Evolutionary conservation across 2,113 vertebrate species (phyloP), one percentile per base, ranked within the genome.

Genomic region (Corydoras sp.): DNA sequence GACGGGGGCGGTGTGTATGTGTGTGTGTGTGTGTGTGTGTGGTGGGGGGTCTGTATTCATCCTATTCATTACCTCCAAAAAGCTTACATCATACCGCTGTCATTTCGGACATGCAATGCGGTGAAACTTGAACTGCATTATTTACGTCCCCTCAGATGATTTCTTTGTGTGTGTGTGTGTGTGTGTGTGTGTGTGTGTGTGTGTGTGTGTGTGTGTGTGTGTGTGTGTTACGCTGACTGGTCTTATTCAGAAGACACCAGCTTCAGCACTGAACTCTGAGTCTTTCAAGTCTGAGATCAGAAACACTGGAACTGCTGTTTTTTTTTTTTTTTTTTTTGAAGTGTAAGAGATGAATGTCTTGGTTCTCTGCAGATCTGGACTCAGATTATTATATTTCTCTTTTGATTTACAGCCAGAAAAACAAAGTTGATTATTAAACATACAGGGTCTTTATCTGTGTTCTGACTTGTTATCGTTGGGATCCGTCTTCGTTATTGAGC

Each of bases 241-340:
- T 43, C 7, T 43, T 8, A 53, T 65, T 65, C 30, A 65, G 63
- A 48, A 65, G 24, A 65, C 48, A 13, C 24, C 49, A 11, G 5
- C 49, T 53, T 30, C 18, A 18, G 50, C 9, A 31, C 49, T 53
- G 63, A 51, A 53, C 65, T 51, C 30, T 14, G 13, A n/a, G 24
- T 56, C 51, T 67, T 51, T 55, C 10, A 67, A 54, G 65, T 31
- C 24, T 32, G 29, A 67, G 65, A 67, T 67, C 65, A 67, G 51
- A 67, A 54, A 67, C 65, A 13, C 35, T 43, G 35, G 35, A 43
- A 43, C 35, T 43, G 35, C 35, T 43, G 35, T 43, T 43, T 43
- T 43, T 43, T 43, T 43, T 43, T 43, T 43, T 43, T 43, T 54
- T 67, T 29, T 53, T 55, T 67, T 67, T 67, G 50, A 67, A 67